phyloP scores from a whole-genome alignment of 2,113 vertebrate species.

The Dunckerocampus dactyliophorus region DNA sequence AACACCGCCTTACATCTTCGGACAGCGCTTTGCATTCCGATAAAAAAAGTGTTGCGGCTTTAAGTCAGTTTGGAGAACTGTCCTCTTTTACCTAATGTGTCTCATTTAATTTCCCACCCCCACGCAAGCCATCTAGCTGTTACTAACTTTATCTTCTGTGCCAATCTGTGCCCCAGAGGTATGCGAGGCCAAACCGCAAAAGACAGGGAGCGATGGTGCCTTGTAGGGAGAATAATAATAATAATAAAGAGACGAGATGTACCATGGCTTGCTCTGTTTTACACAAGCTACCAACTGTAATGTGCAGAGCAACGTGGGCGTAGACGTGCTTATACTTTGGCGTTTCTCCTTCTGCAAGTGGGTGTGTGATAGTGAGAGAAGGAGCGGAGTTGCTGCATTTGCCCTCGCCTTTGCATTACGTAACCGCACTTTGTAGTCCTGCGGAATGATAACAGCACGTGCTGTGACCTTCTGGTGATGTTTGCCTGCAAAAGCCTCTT shows the following conservation, averaged over 20 bases:
- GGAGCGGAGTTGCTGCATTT: not conserved
- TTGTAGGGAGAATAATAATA: constrained; percentile 13
- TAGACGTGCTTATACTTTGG: not conserved
- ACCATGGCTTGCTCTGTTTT: constrained; percentile 31
- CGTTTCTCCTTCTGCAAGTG: constrained; percentile 5
- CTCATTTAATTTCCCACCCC: not conserved
- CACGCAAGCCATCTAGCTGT: constrained; percentile 37
- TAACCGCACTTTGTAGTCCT: not conserved
- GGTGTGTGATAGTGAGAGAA: constrained; percentile 9
- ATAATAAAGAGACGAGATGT: too few relatives aligned
- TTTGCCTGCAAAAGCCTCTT: constrained; percentile 28
- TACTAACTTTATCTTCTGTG: constrained; percentile 65
- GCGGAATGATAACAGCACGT: constrained; percentile 5
- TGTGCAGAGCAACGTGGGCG: constrained; percentile 17
- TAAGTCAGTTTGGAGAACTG: not conserved
- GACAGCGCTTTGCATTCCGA: not conserved
- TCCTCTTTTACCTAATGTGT: constrained; percentile 26
- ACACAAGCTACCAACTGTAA: constrained; percentile 8
- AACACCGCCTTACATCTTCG: not conserved
- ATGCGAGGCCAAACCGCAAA: constrained; percentile 55
- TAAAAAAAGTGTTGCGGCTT: not conserved
- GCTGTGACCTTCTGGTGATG: constrained; percentile 19
- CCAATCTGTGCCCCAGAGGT: constrained; percentile 53
- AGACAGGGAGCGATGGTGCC: constrained; percentile 51
- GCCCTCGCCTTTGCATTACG: constrained; percentile 16